Conservation (phyloP, 2,113 vertebrate genomes). For the Marmota monax region DNA sequence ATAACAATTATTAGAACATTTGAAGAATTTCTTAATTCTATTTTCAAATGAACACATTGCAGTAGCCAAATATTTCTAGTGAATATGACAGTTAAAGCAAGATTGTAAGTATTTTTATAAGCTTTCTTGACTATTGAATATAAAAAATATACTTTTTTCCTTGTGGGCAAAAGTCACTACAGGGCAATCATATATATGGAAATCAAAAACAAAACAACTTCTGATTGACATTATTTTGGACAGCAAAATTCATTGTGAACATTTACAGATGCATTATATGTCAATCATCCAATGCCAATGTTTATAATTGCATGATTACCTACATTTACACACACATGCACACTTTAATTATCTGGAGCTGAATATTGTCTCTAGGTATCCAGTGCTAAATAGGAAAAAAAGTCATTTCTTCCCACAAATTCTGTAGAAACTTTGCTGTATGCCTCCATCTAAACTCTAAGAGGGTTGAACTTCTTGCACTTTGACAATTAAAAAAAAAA, state of each 20-base stretch:
- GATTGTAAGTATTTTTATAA: background rate
- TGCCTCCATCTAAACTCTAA: background rate
- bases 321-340: background rate
- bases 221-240: background rate
- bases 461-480: background rate
- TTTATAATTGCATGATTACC: background rate
- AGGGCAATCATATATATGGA: background rate
- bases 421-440: background rate
- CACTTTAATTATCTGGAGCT: background rate
- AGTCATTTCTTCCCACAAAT: background rate
- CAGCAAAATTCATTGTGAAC: background rate
- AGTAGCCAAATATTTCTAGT: background rate
- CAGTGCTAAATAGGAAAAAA: background rate
- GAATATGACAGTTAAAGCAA: background rate
- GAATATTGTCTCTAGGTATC: background rate
- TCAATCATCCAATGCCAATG: background rate
- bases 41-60: background rate
- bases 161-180: background rate
- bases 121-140: background rate
- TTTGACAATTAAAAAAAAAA: background rate
- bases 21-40: background rate
- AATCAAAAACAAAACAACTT: background rate
- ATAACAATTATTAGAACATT: background rate
- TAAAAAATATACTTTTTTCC: background rate
- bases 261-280: background rate